These are phyloP conservation scores for Salvator merianae DNA, from an alignment of 2,113 vertebrate genomes.

Conservation along the genomic window DNA sequence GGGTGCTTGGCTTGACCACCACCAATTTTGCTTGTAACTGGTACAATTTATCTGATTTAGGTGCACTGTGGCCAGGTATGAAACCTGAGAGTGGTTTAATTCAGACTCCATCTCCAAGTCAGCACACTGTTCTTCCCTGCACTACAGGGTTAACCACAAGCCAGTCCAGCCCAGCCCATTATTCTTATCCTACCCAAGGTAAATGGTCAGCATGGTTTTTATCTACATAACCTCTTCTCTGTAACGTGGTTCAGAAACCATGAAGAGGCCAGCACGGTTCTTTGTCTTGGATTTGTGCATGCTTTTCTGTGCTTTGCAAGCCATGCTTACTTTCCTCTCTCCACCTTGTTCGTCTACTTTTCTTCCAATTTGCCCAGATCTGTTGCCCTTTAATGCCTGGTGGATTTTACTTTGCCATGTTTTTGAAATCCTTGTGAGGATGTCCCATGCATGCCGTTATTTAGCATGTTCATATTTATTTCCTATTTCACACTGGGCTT, in stretches of 20 bases:
- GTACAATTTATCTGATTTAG: slow-evolving; percentile 87
- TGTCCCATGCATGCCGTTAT: slow-evolving; percentile 55
- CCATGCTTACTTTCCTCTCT: slow-evolving; percentile 17
- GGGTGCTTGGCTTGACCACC: slow-evolving; percentile 64
- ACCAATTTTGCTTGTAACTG: slow-evolving; percentile 76
- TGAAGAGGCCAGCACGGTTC: slow-evolving; percentile 58
- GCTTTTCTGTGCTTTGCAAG: slow-evolving; percentile 62
- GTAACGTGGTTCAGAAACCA: slow-evolving; percentile 47
- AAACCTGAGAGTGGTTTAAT: slow-evolving; percentile 97
- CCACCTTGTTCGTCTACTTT: background rate
- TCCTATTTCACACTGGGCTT: slow-evolving; percentile 23
- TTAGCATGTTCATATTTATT: slow-evolving; percentile 50
- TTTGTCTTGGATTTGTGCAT: slow-evolving; percentile 71
- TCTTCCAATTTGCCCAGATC: slow-evolving; percentile 2
- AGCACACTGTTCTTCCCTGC: slow-evolving; percentile 97
- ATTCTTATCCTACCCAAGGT: slow-evolving; percentile 98
- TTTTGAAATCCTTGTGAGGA: slow-evolving; percentile 52
- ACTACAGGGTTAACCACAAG: slow-evolving; percentile 93
- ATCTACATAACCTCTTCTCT: slow-evolving; percentile 66
- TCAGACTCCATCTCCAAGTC: slow-evolving; percentile 92
- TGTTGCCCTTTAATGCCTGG: slow-evolving; percentile 46
- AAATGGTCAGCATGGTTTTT: slow-evolving; percentile 80
- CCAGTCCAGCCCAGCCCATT: slow-evolving; percentile 92
- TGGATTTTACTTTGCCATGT: slow-evolving; percentile 53
- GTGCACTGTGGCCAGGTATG: slow-evolving; percentile 99